These are phyloP conservation scores for Haplochromis vanheusdeni DNA, from an alignment of 2,113 vertebrate genomes.

Conservation along the genomic window DNA sequence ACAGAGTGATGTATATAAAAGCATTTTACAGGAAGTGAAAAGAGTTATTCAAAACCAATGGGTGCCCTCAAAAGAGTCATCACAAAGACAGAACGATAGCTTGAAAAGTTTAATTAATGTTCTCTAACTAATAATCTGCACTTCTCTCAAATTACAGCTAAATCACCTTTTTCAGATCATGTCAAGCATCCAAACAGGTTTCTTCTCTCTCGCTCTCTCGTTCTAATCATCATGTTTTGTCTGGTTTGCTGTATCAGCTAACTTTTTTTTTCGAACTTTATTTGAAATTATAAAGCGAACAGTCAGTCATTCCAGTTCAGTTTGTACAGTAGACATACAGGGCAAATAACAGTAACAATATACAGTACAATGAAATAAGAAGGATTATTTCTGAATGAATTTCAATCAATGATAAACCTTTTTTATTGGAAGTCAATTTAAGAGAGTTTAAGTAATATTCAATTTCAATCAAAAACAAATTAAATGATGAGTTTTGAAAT, in stretches of 20 bases:
- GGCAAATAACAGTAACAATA: background rate
- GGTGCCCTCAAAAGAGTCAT: background rate
- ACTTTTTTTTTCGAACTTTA: accelerated
- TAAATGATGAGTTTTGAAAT: background rate
- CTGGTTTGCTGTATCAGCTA: background rate
- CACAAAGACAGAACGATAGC: accelerated
- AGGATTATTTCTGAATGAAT: background rate
- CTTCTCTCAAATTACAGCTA: background rate
- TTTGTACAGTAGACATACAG: background rate
- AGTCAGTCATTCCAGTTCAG: background rate
- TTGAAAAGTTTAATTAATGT: background rate
- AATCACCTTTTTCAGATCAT: background rate
- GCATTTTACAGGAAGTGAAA: background rate
- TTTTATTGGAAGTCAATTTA: background rate
- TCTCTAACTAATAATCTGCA: background rate
- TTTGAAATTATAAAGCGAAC: background rate
- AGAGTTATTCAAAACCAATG: background rate
- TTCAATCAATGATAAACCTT: background rate
- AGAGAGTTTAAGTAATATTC: background rate
- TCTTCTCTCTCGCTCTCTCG: background rate
- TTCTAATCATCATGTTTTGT: background rate
- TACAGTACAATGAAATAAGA: background rate
- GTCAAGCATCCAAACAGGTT: background rate
- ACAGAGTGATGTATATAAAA: background rate
- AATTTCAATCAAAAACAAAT: background rate